Base-by-base conservation (phyloP, 2,113 vertebrate genomes). In the Eclectus roratus region DNA sequence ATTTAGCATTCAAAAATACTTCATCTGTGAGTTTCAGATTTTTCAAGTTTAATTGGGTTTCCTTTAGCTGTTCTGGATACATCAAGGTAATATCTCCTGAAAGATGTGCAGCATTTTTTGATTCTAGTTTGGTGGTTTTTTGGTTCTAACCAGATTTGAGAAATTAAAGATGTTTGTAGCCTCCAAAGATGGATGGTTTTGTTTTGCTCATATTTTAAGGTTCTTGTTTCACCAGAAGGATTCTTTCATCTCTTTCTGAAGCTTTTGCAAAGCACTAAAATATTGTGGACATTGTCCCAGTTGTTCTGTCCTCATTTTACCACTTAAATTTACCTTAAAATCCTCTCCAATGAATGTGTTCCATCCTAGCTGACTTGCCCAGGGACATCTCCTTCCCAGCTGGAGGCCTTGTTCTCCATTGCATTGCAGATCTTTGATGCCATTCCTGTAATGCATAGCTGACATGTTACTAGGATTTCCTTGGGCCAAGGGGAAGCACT, bases 1-100 rank as follows among this genome's bases (percentile, higher is more conserved):
- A 83, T 80, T 97, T 89, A 93, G 88, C 88, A 46, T 93, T 84
- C 63, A 91, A 91, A 96, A 96, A 79, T 66, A 72, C 87, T 93
- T 91, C 92, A 77, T 86, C 69, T 73, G 55, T 70, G 70, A 69
- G 37, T 72, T 95, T 91, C 87, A 71, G 78, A 65, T 81, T 90
- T 91, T 93, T 94, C 88, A 91, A 16, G 29, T 92, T 82, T 95
- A 92, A 83, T 93, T 89, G 8, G 33, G 58, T 94, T 85, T 91
- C 49, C 80, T 94, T 80, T 73, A 80, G 92, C 83, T 86, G 2
- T 50, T 94, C 80, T 85, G 70, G 53, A 56, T 43, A 7, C 7
- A 23, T 65, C 25, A 37, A 82, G 69, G 73, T 82, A 93, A 39
- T 61, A 18, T 65, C 50, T 91, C 37, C 63, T 93, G 80, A 88